Evolutionary conservation across 2,797 vertebrate genomes (phyloP), one percentile per base, ranked within the genome.

Genomic region (Myotis findleyi): DNA sequence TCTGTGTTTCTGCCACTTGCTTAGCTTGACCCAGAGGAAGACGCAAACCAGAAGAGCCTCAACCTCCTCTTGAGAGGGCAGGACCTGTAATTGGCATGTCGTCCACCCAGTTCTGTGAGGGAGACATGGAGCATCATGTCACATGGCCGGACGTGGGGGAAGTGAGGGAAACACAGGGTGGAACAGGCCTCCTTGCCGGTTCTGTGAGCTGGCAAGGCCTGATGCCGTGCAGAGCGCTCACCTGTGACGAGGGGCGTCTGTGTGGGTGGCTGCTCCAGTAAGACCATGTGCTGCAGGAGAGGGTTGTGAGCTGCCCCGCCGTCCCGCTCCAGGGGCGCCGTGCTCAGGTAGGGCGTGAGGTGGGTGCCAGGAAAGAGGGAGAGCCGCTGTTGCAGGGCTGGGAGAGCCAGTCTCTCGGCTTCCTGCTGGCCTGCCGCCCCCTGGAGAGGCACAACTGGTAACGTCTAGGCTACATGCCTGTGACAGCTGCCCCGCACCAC

Each of bases 271-370:
- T 99, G 99, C 97, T 99, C 99, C 98, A 99, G 98, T 44, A 99
- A 97, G 69, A 99, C 99, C 99, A 99, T 99, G 98, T 99, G 99
- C 96, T 99, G 99, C 90, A 99, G 99, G 5, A 99, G 99, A 66
- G 99, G 98, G 98, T 98, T 99, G 97, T 99, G 99, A 51, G 98
- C 97, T 0, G 98, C 96, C 79, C 98, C 98, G 38, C 98, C 98
- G 0, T 99, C 99, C 86, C 99, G 98, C 95, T 99, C 99, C 98
- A 99, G 97, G 64, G 98, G 97, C 0, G 99, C 97, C 64, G 99
- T 97, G 92, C 99, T 98, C 99, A 99, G 98, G 98, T 99, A 99
- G 51, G 99, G 98, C 84, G 99, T 97, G 97, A 99, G 99, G 98
- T 99, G 99, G 93, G 99, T 98, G 96, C 99, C 98, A 14, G 99